Percentiles rank a stretch among this genome's conserved stretches.
phyloP scores from a whole-genome alignment of 2,888 invertebrate genomes.

The Chromoteleia sp. region DNA sequence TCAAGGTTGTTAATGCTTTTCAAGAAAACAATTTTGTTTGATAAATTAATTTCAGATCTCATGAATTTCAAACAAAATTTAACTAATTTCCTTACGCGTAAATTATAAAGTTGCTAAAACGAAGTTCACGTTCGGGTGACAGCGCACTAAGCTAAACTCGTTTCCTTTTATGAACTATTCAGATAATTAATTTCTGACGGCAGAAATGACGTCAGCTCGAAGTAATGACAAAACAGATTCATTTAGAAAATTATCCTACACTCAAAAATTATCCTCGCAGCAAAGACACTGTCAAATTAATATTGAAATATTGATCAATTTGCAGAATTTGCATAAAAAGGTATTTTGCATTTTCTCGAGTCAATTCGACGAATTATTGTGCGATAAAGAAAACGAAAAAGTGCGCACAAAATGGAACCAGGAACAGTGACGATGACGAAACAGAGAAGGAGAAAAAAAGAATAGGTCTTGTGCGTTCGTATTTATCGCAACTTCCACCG shows the following conservation, averaged over 20 bases:
- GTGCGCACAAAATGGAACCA: slow-evolving; percentile 21
- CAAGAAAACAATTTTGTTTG: too few relatives aligned
- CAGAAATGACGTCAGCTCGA: slow-evolving; percentile 6
- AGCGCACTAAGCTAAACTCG: background rate
- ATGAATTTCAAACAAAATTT: slow-evolving; percentile 3
- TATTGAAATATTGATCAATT: slow-evolving; percentile 19
- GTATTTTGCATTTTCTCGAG: slow-evolving; percentile 30
- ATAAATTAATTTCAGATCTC: too few relatives aligned
- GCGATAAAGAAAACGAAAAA: slow-evolving; percentile 24
- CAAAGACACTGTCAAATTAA: slow-evolving; percentile 7
- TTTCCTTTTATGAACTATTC: slow-evolving; percentile 8
- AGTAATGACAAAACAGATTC: slow-evolving; percentile 1
- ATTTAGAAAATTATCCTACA: slow-evolving; percentile 1
- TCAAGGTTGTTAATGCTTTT: too few relatives aligned
- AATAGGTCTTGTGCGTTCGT: background rate
- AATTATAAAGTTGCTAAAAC: background rate
- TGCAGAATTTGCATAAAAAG: slow-evolving; percentile 36
- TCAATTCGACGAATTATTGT: slow-evolving; percentile 33
- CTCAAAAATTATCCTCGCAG: slow-evolving; percentile 1
- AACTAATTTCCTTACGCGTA: background rate
- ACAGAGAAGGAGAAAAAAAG: slow-evolving; percentile 7
- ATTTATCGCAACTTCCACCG: slow-evolving; percentile 42
- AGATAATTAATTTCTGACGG: slow-evolving; percentile 2
- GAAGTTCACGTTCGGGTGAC: background rate
- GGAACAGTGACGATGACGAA: slow-evolving; percentile 22